phyloP scores from a whole-genome alignment of 2,888 invertebrate genomes.

The Petrophora chlorosata region DNA sequence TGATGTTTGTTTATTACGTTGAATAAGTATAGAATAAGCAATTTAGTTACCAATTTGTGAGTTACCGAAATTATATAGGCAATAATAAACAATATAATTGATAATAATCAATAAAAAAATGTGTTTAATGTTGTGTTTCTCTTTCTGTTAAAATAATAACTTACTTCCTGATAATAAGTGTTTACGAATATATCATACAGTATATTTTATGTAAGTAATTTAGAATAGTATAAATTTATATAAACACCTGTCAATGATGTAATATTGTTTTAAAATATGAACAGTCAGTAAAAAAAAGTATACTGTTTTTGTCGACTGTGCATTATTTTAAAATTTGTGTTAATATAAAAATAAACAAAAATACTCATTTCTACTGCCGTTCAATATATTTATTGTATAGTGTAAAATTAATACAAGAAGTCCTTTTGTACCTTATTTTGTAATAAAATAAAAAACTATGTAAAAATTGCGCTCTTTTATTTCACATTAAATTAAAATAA shows the following conservation, averaged over 20 bases:
- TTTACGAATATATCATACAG: slow-evolving; percentile 7
- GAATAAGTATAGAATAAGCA: slow-evolving; percentile 1
- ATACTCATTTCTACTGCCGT: slow-evolving; percentile 38
- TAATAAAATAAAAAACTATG: slow-evolving; percentile 43
- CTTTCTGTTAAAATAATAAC: neutral
- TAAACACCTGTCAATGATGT: no score
- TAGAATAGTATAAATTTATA: no score
- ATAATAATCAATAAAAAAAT: no score
- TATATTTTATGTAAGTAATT: neutral
- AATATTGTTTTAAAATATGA: no score
- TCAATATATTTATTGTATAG: slow-evolving; percentile 41
- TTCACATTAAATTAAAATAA: neutral
- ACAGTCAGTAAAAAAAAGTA: no score
- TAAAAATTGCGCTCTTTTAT: slow-evolving; percentile 4
- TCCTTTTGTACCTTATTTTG: slow-evolving; percentile 75
- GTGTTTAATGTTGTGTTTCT: neutral
- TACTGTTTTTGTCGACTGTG: no score
- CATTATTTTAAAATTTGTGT: no score
- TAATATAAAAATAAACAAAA: slow-evolving; percentile 3
- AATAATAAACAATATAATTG: no score
- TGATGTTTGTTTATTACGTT: slow-evolving; percentile 25
- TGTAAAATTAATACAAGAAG: slow-evolving; percentile 43
- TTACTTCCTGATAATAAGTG: slow-evolving; percentile 4
- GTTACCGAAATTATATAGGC: slow-evolving; percentile 20
- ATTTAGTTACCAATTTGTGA: slow-evolving; percentile 20